phyloP scores from a whole-genome alignment of 1,140 invertebrate genomes.

The Zaprionus taronus region DNA sequence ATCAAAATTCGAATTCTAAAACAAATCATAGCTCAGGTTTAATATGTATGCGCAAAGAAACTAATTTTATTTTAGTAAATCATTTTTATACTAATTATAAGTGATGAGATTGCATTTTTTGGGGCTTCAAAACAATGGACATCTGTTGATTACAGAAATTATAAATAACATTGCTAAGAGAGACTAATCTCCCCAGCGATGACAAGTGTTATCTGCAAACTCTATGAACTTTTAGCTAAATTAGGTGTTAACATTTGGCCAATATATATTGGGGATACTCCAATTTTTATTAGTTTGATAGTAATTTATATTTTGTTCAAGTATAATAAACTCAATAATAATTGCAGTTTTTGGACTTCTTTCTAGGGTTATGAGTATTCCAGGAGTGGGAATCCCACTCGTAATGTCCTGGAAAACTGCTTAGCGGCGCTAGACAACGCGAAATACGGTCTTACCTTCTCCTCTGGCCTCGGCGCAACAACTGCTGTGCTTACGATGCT shows the following conservation, averaged over 20 bases:
- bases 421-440: slow-evolving; percentile 95
- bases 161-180: not conserved
- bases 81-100: not conserved
- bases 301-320: too few species aligned
- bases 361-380: slow-evolving; percentile 95
- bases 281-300: too few species aligned
- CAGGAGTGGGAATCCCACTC: slow-evolving; percentile 97
- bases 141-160: not conserved
- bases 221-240: not conserved
- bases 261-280: too few species aligned
- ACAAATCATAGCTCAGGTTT: too few species aligned
- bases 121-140: not conserved
- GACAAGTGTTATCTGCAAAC: not conserved
- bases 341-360: not conserved
- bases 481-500: slow-evolving; percentile 91
- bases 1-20: not conserved
- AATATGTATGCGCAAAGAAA: not conserved
- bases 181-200: not conserved
- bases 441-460: slow-evolving; percentile 93
- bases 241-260: not conserved
- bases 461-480: slow-evolving; percentile 95
- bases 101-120: slow-evolving; percentile 1
- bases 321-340: not conserved
- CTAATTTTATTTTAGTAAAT: not conserved
- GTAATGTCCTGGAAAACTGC: slow-evolving; percentile 94